Percentiles rank a stretch among this genome's conserved stretches.
Evolutionary conservation across 2,113 vertebrate species (phyloP).

Genomic region (Microtus oregoni): DNA sequence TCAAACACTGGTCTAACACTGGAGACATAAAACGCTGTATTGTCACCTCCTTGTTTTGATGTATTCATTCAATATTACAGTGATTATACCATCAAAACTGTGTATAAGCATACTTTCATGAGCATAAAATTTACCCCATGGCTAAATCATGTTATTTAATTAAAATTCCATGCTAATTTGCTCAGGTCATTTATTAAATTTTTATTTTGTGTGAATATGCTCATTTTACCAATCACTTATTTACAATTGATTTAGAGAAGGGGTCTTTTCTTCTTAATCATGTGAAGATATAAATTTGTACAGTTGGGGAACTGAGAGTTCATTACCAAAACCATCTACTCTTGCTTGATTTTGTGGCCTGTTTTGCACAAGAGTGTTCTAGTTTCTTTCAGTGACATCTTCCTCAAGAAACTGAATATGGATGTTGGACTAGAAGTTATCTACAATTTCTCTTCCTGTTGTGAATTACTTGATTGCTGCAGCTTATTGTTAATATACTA

Average conservation of each 20-base stretch:
- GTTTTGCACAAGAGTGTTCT: neutral
- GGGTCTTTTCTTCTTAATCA: neutral
- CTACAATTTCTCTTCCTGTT: neutral
- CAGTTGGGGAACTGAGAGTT: neutral
- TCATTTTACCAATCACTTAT: neutral
- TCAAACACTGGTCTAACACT: neutral
- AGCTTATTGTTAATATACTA: neutral
- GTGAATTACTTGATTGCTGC: neutral
- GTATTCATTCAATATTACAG: neutral
- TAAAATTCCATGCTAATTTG: neutral
- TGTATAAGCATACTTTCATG: neutral
- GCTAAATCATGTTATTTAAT: neutral
- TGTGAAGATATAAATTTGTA: neutral
- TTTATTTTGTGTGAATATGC: neutral
- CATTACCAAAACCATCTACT: neutral
- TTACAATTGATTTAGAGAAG: neutral
- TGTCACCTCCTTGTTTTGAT: neutral
- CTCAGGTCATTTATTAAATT: neutral
- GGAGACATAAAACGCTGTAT: neutral
- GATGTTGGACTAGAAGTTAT: neutral
- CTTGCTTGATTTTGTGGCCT: neutral
- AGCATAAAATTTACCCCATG: neutral
- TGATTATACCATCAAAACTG: neutral
- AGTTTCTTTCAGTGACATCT: neutral
- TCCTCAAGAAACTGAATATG: neutral